These are phyloP conservation scores for Eurytoma adleriae DNA, from an alignment of 2,888 invertebrate species.

Conservation along the genomic window DNA sequence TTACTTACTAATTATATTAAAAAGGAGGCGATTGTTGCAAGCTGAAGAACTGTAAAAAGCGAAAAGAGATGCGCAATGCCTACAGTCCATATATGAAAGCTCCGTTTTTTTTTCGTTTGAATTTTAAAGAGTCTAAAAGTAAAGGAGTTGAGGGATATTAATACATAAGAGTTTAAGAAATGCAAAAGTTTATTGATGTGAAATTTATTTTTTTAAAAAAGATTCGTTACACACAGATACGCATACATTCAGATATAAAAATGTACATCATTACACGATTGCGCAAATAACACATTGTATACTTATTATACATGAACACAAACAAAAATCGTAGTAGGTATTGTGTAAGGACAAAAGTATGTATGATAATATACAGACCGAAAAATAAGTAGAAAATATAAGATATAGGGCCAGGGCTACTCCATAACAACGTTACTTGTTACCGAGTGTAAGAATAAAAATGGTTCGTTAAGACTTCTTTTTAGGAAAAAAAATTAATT, in stretches of 20 bases:
- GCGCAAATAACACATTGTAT: too few relatives aligned
- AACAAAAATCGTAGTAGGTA: too few relatives aligned
- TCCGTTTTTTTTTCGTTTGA: not conserved
- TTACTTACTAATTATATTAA: not conserved
- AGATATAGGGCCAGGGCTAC: too few relatives aligned
- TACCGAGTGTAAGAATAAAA: slow-evolving; percentile 1
- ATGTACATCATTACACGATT: too few relatives aligned
- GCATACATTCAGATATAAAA: too few relatives aligned
- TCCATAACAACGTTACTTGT: slow-evolving; percentile 12
- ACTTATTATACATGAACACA: too few relatives aligned
- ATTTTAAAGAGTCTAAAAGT: not conserved
- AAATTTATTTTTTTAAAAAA: slow-evolving; percentile 14
- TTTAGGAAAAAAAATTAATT: slow-evolving; percentile 57
- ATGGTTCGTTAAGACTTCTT: slow-evolving; percentile 58
- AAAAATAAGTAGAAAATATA: too few relatives aligned
- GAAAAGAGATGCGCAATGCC: not conserved
- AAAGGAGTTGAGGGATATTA: not conserved
- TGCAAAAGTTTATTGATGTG: slow-evolving; percentile 12
- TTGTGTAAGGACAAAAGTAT: too few relatives aligned
- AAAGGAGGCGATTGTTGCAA: not conserved
- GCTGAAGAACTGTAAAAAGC: not conserved
- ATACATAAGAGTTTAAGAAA: not conserved
- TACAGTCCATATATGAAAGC: not conserved
- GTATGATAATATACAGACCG: too few relatives aligned
- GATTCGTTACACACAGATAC: not conserved